Percentiles rank a stretch among this genome's conserved stretches.
Conservation (phyloP, 1,140 invertebrate species). For the Leptinotarsa undecemlineata region DNA sequence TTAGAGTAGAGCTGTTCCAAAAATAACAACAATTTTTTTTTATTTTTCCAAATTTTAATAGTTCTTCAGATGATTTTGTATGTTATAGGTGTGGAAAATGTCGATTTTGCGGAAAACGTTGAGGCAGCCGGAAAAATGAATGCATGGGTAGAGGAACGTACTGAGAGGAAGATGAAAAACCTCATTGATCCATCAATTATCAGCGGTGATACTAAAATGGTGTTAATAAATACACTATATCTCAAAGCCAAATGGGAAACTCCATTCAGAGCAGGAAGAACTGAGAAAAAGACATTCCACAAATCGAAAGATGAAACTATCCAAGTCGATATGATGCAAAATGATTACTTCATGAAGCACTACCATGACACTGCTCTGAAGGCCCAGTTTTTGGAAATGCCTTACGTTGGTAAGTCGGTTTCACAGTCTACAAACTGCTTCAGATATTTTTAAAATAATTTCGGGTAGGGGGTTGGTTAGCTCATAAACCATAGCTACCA, state of each 20-base stretch:
- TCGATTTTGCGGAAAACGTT: conserved; percentile 59
- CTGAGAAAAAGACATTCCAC: neutral
- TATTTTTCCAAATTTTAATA: neutral
- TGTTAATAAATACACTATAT: conserved; percentile 82
- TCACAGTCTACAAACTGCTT: no score
- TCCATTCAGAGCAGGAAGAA: neutral
- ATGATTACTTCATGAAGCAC: neutral
- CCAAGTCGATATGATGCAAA: neutral
- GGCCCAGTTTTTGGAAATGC: conserved; percentile 1
- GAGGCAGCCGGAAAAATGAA: conserved; percentile 64
- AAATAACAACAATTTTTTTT: no score
- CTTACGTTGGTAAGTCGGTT: neutral
- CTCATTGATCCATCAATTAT: conserved; percentile 63
- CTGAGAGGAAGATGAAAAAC: conserved; percentile 70
- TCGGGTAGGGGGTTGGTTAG: no score
- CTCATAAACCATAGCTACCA: no score
- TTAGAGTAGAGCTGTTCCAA: no score
- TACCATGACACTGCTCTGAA: neutral
- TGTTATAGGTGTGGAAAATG: conserved; percentile 56
- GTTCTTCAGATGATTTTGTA: neutral
- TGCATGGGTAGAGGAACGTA: conserved; percentile 70
- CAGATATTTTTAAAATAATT: no score
- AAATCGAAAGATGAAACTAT: neutral
- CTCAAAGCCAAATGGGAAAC: conserved; percentile 63
- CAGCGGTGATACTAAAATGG: conserved; percentile 60